Percentiles rank a stretch among this genome's conserved stretches.
phyloP scores from a whole-genome alignment of 1,140 invertebrate species.

The Yoshiicerus persimilis region DNA sequence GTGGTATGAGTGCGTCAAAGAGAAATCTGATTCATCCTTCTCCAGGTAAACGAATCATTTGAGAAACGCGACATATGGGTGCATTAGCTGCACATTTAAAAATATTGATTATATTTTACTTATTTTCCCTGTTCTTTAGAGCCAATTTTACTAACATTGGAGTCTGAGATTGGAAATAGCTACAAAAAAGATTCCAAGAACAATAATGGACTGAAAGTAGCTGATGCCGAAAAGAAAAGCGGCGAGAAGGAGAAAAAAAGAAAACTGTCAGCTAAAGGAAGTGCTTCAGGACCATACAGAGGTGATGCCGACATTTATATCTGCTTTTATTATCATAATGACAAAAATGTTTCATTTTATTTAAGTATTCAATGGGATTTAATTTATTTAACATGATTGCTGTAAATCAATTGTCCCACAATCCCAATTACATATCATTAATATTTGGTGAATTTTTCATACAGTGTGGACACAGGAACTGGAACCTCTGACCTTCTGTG shows the following conservation, averaged over 20 bases:
- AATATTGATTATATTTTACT: not conserved
- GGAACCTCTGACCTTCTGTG: not conserved
- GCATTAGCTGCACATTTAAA: too few relatives aligned
- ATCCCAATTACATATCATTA: too few relatives aligned
- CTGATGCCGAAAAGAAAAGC: not conserved
- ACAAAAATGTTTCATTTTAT: too few relatives aligned
- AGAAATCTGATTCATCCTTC: constrained; percentile 10
- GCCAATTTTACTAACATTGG: not conserved
- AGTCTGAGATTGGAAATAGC: not conserved
- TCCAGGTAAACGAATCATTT: not conserved
- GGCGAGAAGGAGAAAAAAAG: not conserved
- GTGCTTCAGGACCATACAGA: not conserved
- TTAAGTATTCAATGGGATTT: too few relatives aligned
- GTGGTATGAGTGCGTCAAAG: constrained; percentile 8
- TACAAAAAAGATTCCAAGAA: not conserved
- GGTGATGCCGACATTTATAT: too few relatives aligned
- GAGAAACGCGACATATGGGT: too few relatives aligned
- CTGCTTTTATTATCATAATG: too few relatives aligned
- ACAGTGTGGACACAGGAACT: not conserved
- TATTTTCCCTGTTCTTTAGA: not conserved
- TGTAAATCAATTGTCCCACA: not conserved
- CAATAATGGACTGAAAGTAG: not conserved
- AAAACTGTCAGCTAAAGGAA: not conserved
- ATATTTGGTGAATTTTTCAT: too few relatives aligned
- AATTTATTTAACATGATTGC: too few relatives aligned